A percentile compares a stretch with the other conserved stretches of the same genome.
These are phyloP conservation scores for Caenorhabditis virilis DNA, from an alignment of 2,888 invertebrate genomes.

Conservation along the genomic window DNA sequence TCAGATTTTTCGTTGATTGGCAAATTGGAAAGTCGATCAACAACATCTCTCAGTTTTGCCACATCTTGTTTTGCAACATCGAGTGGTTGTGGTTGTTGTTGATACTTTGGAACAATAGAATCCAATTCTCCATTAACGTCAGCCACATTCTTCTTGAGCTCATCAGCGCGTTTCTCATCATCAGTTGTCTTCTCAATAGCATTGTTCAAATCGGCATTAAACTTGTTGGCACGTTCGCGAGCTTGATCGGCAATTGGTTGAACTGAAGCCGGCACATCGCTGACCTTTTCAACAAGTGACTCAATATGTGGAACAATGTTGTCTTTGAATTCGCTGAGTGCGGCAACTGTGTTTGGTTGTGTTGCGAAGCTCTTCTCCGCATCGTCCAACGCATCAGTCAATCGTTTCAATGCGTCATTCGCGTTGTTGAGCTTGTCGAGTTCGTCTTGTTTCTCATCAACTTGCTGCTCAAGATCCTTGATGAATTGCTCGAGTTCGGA, in stretches of 20 bases:
- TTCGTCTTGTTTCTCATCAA: slow-evolving; percentile 26
- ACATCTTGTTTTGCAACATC: slow-evolving; percentile 10
- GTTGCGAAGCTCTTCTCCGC: slow-evolving; percentile 20
- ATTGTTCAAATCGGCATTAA: slow-evolving; percentile 28
- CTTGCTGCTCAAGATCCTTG: slow-evolving; percentile 26
- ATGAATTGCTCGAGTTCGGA: slow-evolving; percentile 18
- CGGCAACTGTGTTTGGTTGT: slow-evolving; percentile 16
- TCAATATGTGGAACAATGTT: slow-evolving; percentile 21
- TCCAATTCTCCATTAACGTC: slow-evolving; percentile 11
- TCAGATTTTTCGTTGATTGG: not conserved
- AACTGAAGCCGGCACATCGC: slow-evolving; percentile 16
- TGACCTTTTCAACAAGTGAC: slow-evolving; percentile 19
- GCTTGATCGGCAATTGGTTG: slow-evolving; percentile 13
- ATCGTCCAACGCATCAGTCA: slow-evolving; percentile 33
- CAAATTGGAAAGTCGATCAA: slow-evolving; percentile 3
- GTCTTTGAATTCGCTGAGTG: slow-evolving; percentile 30
- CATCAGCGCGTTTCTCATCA: slow-evolving; percentile 20
- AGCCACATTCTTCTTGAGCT: slow-evolving; percentile 24
- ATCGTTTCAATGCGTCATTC: slow-evolving; percentile 32
- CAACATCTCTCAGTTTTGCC: slow-evolving; percentile 5
- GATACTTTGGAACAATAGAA: slow-evolving; percentile 14
- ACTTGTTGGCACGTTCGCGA: slow-evolving; percentile 18
- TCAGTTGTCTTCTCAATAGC: slow-evolving; percentile 12
- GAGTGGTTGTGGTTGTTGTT: slow-evolving; percentile 8
- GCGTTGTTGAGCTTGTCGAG: slow-evolving; percentile 30